Evolutionary conservation across 2,888 invertebrate genomes (phyloP).

Genomic region (Biston stratarius): DNA sequence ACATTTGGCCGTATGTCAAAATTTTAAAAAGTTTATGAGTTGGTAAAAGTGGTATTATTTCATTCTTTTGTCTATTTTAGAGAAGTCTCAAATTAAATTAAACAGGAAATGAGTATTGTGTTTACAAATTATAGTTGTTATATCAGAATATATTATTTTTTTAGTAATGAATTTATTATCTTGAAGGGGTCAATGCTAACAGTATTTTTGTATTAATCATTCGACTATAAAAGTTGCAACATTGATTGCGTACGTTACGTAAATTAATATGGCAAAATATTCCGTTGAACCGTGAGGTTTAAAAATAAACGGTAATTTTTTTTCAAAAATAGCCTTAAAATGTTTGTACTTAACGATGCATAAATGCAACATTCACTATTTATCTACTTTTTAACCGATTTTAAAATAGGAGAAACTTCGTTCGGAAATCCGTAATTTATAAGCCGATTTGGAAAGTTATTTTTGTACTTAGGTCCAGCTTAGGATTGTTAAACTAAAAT

Average conservation of each 20-base stretch:
- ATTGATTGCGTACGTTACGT: neutral
- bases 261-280: neutral
- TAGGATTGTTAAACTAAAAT: too few species aligned
- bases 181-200: constrained; percentile 24
- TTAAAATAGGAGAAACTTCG: too few species aligned
- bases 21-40: constrained; percentile 56
- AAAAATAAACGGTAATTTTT: neutral
- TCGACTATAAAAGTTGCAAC: constrained; percentile 2
- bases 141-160: neutral
- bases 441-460: too few species aligned
- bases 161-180: neutral
- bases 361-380: too few species aligned
- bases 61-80: constrained; percentile 26
- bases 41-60: constrained; percentile 48
- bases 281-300: neutral
- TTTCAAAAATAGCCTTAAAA: too few species aligned
- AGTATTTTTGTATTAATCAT: constrained; percentile 16
- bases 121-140: neutral
- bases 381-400: too few species aligned
- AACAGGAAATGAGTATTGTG: constrained; percentile 28
- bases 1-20: constrained; percentile 69
- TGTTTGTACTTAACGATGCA: neutral
- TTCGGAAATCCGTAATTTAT: too few species aligned
- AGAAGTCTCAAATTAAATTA: constrained; percentile 3
- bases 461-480: too few species aligned